Conservation (phyloP, 2,113 vertebrate species). For the Odontesthes bonariensis region DNA sequence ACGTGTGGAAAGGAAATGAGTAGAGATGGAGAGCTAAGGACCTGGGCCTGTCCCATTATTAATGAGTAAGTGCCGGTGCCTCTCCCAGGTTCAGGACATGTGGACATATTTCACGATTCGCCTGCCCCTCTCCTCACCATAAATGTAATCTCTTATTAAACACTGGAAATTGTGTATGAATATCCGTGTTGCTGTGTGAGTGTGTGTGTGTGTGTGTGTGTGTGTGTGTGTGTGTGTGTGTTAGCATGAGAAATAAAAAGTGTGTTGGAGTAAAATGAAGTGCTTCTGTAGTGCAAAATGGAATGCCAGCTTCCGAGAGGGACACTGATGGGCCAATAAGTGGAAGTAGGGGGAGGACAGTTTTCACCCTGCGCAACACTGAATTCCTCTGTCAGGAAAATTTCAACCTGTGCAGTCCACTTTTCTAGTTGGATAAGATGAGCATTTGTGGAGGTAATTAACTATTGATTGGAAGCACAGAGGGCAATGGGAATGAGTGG, state of each 20-base stretch:
- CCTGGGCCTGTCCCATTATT: slow-evolving; percentile 76
- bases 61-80: slow-evolving; percentile 68
- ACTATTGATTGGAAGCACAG: slow-evolving; percentile 77
- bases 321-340: slow-evolving; percentile 67
- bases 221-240: slow-evolving; percentile 36
- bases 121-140: slow-evolving; percentile 62
- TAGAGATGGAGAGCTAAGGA: slow-evolving; percentile 67
- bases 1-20: slow-evolving; percentile 77
- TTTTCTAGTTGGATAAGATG: slow-evolving; percentile 62
- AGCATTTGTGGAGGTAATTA: slow-evolving; percentile 76
- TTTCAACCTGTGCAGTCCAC: slow-evolving; percentile 54
- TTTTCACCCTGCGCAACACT: slow-evolving; percentile 59
- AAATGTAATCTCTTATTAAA: slow-evolving; percentile 78
- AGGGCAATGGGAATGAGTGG: slow-evolving; percentile 68
- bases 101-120: slow-evolving; percentile 69
- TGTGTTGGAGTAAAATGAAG: slow-evolving; percentile 56
- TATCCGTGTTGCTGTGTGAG: slow-evolving; percentile 45
- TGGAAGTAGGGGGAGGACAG: slow-evolving; percentile 62
- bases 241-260: slow-evolving; percentile 51
- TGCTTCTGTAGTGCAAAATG: slow-evolving; percentile 52
- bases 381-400: slow-evolving; percentile 58
- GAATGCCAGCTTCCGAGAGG: slow-evolving; percentile 56
- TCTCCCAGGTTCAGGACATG: slow-evolving; percentile 66
- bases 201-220: slow-evolving; percentile 35
- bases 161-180: slow-evolving; percentile 44